Conservation (phyloP, 2,888 invertebrate genomes). For the Apotomis capreana region DNA sequence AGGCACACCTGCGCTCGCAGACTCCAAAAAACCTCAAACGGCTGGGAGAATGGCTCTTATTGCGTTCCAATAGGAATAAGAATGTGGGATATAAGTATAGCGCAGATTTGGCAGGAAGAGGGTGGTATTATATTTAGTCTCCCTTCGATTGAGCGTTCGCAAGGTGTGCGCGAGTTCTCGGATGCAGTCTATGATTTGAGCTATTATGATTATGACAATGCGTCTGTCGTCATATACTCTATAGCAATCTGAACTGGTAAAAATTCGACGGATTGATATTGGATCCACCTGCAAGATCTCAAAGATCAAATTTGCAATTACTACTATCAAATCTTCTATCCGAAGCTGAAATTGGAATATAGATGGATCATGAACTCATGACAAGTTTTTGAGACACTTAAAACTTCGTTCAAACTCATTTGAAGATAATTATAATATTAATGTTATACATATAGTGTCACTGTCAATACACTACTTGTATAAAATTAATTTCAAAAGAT, state of each 20-base stretch:
- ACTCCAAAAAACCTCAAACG: slow-evolving; percentile 48
- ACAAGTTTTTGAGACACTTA: too few relatives aligned
- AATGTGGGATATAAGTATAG: slow-evolving; percentile 52
- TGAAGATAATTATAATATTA: too few relatives aligned
- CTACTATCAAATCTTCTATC: too few relatives aligned
- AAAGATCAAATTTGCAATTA: too few relatives aligned
- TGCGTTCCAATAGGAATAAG: slow-evolving; percentile 50
- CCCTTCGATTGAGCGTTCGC: slow-evolving; percentile 79
- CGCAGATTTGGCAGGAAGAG: slow-evolving; percentile 82
- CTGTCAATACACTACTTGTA: too few relatives aligned
- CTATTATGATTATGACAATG: slow-evolving; percentile 54
- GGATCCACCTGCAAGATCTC: not conserved
- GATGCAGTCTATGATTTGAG: slow-evolving; percentile 44
- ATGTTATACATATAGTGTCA: too few relatives aligned
- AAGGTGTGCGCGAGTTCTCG: slow-evolving; percentile 70
- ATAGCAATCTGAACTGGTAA: not conserved
- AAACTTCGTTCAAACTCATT: too few relatives aligned
- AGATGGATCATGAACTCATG: too few relatives aligned
- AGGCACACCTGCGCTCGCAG: slow-evolving; percentile 74
- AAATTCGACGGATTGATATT: not conserved
- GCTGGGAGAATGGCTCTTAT: slow-evolving; percentile 55
- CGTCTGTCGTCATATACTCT: slow-evolving; percentile 19
- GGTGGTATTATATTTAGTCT: slow-evolving; percentile 83
- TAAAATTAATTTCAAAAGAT: not conserved
- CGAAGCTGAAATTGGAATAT: too few relatives aligned